A percentile compares a stretch with the other conserved stretches of the same genome.
phyloP scores from a whole-genome alignment of 2,113 vertebrate genomes.

The Poeciliopsis retropinna region DNA sequence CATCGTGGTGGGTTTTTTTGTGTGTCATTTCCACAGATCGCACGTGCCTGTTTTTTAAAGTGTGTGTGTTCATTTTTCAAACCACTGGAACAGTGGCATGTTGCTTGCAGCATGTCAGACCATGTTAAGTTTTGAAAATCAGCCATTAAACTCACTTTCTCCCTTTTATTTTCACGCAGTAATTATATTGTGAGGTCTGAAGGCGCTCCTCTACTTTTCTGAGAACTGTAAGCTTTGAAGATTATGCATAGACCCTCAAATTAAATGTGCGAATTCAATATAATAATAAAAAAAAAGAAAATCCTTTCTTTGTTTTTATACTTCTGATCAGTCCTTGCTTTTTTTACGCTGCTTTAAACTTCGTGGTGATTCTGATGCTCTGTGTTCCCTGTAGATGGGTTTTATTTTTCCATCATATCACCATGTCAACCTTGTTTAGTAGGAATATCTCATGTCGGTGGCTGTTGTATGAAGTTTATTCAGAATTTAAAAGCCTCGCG shows the following conservation, averaged over 20 bases:
- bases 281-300: not conserved
- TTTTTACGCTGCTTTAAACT: constrained; percentile 45
- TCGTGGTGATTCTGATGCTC: constrained; percentile 18
- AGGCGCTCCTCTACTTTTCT: not conserved
- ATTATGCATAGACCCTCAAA: constrained; percentile 23
- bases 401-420: constrained; percentile 22
- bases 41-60: not conserved
- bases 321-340: not conserved
- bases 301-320: constrained; percentile 2
- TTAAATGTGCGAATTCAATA: constrained; percentile 34
- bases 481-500: constrained; percentile 22
- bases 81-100: constrained; percentile 12
- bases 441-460: not conserved
- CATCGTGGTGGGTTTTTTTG: not conserved
- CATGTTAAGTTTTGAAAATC: constrained; percentile 24
- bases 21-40: not conserved
- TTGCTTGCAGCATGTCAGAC: constrained; percentile 14
- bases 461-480: constrained; percentile 35
- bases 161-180: constrained; percentile 11
- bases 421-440: constrained; percentile 19
- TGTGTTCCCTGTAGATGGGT: constrained; percentile 15
- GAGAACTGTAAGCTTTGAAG: constrained; percentile 18
- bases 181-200: constrained; percentile 6
- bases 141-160: constrained; percentile 33
- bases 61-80: constrained; percentile 14